Evolutionary conservation across 2,797 vertebrate genomes (phyloP).

Genomic region (Mormyrops attenuatus): DNA sequence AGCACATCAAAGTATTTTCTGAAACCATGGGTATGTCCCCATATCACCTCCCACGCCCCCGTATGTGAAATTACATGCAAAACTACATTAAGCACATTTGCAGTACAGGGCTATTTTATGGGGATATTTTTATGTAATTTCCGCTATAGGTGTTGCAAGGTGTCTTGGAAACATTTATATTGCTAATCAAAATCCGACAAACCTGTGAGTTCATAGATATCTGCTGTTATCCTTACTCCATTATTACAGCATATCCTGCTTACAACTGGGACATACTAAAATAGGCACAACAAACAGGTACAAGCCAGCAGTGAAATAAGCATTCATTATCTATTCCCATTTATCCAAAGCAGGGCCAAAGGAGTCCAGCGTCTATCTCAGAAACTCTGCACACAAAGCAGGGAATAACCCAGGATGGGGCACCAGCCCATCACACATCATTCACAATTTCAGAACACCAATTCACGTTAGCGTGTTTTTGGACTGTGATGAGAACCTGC

Average conservation of each 20-base stretch:
- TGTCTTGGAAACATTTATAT: not conserved
- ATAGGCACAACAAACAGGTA: not conserved
- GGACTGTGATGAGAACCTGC: not conserved
- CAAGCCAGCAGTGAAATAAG: not conserved
- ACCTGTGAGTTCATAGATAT: not conserved
- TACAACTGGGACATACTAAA: not conserved
- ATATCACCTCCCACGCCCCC: not conserved
- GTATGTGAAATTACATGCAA: not conserved
- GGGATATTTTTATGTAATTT: not conserved
- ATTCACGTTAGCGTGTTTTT: not conserved
- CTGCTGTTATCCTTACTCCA: not conserved
- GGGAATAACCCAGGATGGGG: not conserved
- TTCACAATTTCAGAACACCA: not conserved
- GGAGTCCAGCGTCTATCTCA: not conserved
- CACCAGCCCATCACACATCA: not conserved
- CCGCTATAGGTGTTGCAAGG: not conserved
- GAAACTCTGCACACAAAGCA: not conserved
- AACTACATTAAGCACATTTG: not conserved
- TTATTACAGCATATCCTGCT: not conserved
- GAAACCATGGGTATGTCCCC: not conserved
- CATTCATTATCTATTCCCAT: not conserved
- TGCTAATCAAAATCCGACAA: not conserved
- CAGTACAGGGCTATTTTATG: not conserved
- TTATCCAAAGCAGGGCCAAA: not conserved
- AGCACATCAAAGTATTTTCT: not conserved